phyloP scores from a whole-genome alignment of 1,140 invertebrate genomes.

The Pentalonia nigronervosa region DNA sequence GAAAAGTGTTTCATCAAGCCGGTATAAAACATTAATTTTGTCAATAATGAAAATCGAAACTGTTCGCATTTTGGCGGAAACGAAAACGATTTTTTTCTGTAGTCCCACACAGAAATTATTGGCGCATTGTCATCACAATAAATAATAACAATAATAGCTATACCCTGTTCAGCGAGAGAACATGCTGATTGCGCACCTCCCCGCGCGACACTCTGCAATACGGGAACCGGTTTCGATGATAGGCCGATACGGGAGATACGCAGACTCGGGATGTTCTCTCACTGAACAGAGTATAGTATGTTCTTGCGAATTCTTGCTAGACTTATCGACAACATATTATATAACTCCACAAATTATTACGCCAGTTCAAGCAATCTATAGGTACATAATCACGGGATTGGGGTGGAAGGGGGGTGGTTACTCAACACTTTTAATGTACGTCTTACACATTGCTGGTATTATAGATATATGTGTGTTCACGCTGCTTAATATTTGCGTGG shows the following conservation, averaged over 20 bases:
- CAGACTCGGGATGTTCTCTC: too few species aligned
- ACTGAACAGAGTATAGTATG: background rate
- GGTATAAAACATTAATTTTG: background rate
- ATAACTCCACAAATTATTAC: background rate
- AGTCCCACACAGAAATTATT: background rate
- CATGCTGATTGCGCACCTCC: too few species aligned
- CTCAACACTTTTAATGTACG: background rate
- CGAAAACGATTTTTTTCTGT: too few species aligned
- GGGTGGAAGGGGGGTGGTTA: background rate
- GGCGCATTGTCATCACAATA: background rate
- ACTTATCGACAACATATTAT: background rate
- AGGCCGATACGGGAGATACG: too few species aligned
- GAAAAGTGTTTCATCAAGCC: too few species aligned
- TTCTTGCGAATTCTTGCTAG: background rate
- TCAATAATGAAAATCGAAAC: background rate
- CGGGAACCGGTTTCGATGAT: too few species aligned
- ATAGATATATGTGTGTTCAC: background rate
- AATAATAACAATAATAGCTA: too few species aligned
- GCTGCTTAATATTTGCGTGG: background rate
- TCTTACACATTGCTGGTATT: background rate
- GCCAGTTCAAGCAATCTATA: background rate
- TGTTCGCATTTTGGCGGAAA: background rate
- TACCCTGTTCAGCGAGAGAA: background rate
- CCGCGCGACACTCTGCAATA: too few species aligned
- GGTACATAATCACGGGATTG: background rate